Evolutionary conservation across 2,113 vertebrate species (phyloP).

Genomic region (Gulo gulo): DNA sequence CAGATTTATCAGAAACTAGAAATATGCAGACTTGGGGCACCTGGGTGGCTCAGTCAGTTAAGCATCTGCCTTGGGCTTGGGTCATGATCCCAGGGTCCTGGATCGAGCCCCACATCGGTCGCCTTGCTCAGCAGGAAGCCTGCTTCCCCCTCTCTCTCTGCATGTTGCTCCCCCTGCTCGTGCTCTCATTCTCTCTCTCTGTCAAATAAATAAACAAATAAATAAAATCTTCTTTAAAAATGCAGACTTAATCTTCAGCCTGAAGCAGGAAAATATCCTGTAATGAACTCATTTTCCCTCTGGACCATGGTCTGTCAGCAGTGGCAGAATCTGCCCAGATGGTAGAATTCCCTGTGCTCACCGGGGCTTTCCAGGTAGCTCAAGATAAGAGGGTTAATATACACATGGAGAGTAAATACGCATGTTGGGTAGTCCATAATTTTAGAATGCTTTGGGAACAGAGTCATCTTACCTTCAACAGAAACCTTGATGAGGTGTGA

Average conservation of each 20-base stretch:
- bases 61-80: not conserved
- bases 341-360: not conserved
- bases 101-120: not conserved
- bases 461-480: not conserved
- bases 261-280: not conserved
- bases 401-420: not conserved
- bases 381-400: not conserved
- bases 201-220: no score
- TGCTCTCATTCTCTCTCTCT: no score
- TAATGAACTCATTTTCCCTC: not conserved
- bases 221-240: not conserved
- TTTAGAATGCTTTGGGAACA: not conserved
- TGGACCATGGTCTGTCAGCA: not conserved
- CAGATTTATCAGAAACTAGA: not conserved
- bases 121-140: not conserved
- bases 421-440: not conserved
- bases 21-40: not conserved
- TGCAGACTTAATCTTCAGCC: not conserved
- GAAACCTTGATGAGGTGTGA: not conserved
- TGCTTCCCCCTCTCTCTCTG: not conserved
- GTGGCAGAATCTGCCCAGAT: not conserved
- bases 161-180: no score
- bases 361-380: not conserved
- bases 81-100: not conserved
- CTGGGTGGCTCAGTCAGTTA: not conserved